Conservation (phyloP, 1,140 invertebrate species). For the Caerostris darwini region DNA sequence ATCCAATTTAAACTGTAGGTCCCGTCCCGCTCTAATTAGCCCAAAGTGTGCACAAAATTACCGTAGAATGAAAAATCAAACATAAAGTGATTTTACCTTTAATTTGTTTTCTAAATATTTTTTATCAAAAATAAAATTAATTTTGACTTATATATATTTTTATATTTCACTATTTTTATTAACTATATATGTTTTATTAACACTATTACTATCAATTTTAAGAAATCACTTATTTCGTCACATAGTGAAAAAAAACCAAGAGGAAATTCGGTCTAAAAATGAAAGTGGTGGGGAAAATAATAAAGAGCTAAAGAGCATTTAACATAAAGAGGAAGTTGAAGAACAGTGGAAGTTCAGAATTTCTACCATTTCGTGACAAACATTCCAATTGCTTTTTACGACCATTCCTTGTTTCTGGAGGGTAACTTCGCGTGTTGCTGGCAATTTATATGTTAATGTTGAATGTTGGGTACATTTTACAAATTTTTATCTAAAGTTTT, state of each 20-base stretch:
- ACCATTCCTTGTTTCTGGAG: not conserved
- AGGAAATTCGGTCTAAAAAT: not conserved
- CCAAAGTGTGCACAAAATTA: no score
- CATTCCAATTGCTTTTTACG: constrained; percentile 67
- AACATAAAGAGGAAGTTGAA: constrained; percentile 9
- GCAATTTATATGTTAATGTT: constrained; percentile 63
- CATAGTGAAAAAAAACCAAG: not conserved
- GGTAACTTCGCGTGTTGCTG: constrained; percentile 23
- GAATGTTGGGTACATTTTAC: constrained; percentile 43
- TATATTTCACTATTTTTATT: no score
- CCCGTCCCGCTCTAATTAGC: no score
- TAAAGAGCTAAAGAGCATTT: not conserved
- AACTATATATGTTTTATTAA: no score
- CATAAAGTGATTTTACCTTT: no score
- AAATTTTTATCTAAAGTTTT: constrained; percentile 53
- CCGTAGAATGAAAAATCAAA: no score
- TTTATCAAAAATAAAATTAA: no score
- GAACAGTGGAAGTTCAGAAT: constrained; percentile 23
- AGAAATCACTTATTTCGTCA: not conserved
- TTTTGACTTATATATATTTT: no score
- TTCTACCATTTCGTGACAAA: constrained; percentile 49
- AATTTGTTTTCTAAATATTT: no score
- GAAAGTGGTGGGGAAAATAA: constrained; percentile 12
- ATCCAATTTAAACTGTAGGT: no score
- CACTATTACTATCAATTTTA: not conserved